Base-by-base conservation (phyloP, 1,140 invertebrate genomes). In the Chymomyza costata region DNA sequence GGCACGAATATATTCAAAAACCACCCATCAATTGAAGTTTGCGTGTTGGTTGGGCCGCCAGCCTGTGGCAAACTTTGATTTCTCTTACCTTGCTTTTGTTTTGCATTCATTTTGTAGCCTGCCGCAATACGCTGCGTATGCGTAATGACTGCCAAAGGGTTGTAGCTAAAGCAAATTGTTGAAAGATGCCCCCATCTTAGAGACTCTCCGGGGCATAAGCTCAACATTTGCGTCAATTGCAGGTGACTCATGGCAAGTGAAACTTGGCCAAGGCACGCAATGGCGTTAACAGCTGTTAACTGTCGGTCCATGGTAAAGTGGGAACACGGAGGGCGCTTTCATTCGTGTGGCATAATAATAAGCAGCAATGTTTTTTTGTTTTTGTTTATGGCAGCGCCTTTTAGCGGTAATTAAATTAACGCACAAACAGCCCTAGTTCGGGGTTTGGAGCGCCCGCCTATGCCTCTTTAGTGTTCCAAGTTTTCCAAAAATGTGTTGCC, bases 361-460 rank as follows among this genome's bases (percentile, higher is more conserved):
- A 78, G 58, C 49, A 66, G 16, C 16, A n/a, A n/a, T n/a, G n/a
- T n/a, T n/a, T 16, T 10, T n/a, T 51, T 78, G 11, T 68, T 52
- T 43, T 46, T 38, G 15, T 17, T 38, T 3, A 14, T 38, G 35
- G 2, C 14, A 6, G 16, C 54, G 51, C 56, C 52, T 68, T 67
- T 80, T 73, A 65, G 64, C 41, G 60, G 74, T 80, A 81, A 80
- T 80, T 80, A 80, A 80, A 80, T 80, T 81, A 80, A 69, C 65
- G 70, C 65, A 55, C 11, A 41, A 47, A 47, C 15, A 5, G n/a
- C n/a, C n/a, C n/a, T n/a, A n/a, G n/a, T n/a, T n/a, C n/a, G n/a
- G n/a, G n/a, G n/a, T n/a, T n/a, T n/a, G n/a, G n/a, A n/a, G n/a
- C n/a, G n/a, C n/a, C n/a, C n/a, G n/a, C n/a, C n/a, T n/a, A n/a